Base-by-base conservation (phyloP, 2,113 vertebrate species). In the Junco hyemalis region DNA sequence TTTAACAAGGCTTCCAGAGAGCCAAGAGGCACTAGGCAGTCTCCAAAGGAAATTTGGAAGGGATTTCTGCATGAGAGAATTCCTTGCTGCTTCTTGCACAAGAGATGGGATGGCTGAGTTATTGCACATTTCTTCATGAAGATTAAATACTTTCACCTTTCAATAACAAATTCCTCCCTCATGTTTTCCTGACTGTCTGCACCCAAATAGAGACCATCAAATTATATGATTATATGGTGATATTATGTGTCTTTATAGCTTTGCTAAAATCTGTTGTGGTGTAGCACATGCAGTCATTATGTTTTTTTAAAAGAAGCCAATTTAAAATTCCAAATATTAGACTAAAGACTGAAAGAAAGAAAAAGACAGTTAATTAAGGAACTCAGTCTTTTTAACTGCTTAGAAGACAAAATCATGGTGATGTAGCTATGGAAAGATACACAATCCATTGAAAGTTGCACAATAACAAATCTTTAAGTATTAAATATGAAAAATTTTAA, bases 1-100 rank as follows among this genome's bases (percentile, higher is more conserved):
- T 92, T 87, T 93, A 94, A 86, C 84, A 88, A 82, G 50, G 21
- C 20, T 82, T 74, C 26, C 38, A 82, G 61, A 83, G 78, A 70
- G 24, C 35, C 63, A 36, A 25, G 59, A 85, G 61, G 31, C 90
- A 12, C 33, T 81, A 64, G 15, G 28, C 23, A 44, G 64, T 78
- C 70, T 85, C 66, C 47, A 81, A 87, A 85, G 59, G 8, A 86
- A 64, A 72, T 69, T 59, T 89, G 40, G 38, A 68, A 56, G 47
- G 50, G 17, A 64, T 87, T 92, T 86, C 71, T 89, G n/a, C 65
- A 38, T 78, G 33, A 29, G 40, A 83, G 81, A 89, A 78, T 85
- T 87, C 40, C 50, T 93, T 87, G 18, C 20, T 65, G 24, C 21
- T 87, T 90, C 64, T 86, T 81, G 31, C 19, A 63, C 23, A 77